Evolutionary conservation across 1,140 invertebrate species (phyloP).

Genomic region (Vanessa tameamea): DNA sequence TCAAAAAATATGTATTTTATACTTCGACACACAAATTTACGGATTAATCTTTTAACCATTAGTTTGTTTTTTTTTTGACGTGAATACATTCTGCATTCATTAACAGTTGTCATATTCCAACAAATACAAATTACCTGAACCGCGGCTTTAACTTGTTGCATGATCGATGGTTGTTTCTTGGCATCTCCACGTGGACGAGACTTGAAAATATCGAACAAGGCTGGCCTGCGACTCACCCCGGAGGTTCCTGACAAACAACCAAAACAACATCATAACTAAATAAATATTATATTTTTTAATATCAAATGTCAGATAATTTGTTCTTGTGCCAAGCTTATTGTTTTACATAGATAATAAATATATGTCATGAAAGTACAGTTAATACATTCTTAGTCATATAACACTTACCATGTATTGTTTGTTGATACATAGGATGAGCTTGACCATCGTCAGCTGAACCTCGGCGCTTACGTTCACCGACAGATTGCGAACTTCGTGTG

Average conservation of each 20-base stretch:
- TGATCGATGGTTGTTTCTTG: slow-evolving; percentile 86
- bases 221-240: slow-evolving; percentile 85
- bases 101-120: too few relatives aligned
- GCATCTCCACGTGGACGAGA: slow-evolving; percentile 87
- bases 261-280: slow-evolving; percentile 15
- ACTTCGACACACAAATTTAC: too few relatives aligned
- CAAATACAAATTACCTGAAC: slow-evolving; percentile 60
- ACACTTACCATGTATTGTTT: slow-evolving; percentile 78
- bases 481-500: slow-evolving; percentile 69
- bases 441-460: slow-evolving; percentile 77
- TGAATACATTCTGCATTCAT: too few relatives aligned
- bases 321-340: background rate
- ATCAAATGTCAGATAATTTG: background rate
- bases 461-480: slow-evolving; percentile 66
- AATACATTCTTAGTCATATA: background rate
- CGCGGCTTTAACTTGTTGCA: slow-evolving; percentile 81
- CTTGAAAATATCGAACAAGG: slow-evolving; percentile 92
- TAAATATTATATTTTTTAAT: background rate
- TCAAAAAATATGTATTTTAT: too few relatives aligned
- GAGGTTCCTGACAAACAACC: slow-evolving; percentile 75
- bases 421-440: slow-evolving; percentile 82
- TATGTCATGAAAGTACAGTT: too few relatives aligned
- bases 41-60: too few relatives aligned
- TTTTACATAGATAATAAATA: background rate
- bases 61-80: too few relatives aligned